Evolutionary conservation across 2,797 vertebrate species (phyloP).

Genomic region (Crenichthys baileyi): DNA sequence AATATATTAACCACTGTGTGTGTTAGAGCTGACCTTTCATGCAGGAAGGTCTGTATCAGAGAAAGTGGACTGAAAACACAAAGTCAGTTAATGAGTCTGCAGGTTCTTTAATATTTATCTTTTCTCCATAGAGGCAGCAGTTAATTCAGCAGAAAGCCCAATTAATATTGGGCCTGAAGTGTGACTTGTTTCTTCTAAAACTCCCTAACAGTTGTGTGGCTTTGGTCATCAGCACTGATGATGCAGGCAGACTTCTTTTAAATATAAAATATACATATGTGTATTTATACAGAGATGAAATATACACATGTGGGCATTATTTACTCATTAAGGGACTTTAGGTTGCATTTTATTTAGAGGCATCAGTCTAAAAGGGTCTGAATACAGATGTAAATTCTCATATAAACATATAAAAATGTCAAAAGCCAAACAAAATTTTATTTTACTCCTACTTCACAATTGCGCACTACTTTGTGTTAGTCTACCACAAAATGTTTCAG

Average conservation of each 20-base stretch:
- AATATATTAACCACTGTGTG: conserved; percentile 34
- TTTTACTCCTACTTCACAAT: too few species aligned
- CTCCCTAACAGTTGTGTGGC: neutral
- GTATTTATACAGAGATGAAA: neutral
- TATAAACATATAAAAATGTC: too few species aligned
- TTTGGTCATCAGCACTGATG: neutral
- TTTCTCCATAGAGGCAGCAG: conserved; percentile 4
- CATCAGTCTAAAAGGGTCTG: neutral
- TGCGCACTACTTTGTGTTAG: neutral
- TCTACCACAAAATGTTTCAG: neutral
- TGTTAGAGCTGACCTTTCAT: conserved; percentile 26
- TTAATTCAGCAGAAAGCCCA: conserved; percentile 27
- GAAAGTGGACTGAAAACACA: conserved; percentile 20
- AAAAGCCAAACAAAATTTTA: neutral
- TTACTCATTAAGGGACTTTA: neutral
- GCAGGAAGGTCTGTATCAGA: conserved; percentile 24
- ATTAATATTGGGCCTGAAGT: conserved; percentile 20
- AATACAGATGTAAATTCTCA: too few species aligned
- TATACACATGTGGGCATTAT: neutral
- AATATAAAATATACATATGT: neutral
- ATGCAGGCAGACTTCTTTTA: neutral
- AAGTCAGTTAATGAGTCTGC: conserved; percentile 25
- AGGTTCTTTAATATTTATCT: conserved; percentile 31
- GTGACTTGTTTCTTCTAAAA: conserved; percentile 22
- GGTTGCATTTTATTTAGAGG: neutral